phyloP scores from a whole-genome alignment of 2,113 vertebrate genomes.

The Hyaena hyaena region DNA sequence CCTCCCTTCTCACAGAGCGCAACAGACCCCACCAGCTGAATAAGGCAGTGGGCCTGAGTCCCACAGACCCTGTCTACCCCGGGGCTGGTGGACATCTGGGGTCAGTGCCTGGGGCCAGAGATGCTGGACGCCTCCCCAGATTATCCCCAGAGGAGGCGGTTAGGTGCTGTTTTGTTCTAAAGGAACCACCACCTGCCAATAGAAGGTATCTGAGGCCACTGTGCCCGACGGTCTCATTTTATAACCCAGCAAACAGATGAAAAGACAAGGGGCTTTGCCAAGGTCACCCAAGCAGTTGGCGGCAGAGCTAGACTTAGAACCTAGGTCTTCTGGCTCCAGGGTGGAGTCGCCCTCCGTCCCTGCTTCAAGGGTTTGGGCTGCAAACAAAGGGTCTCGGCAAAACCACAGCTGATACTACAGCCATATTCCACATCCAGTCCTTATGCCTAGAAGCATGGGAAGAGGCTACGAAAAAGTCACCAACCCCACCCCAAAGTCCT shows the following conservation, averaged over 20 bases:
- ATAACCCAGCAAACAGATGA: conserved; percentile 22
- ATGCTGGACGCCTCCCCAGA: not conserved
- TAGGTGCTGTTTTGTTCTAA: not conserved
- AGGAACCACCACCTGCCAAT: conserved; percentile 9
- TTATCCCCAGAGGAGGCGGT: not conserved
- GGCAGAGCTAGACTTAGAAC: not conserved
- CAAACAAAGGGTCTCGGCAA: not conserved
- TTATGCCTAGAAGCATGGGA: not conserved
- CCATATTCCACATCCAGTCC: not conserved
- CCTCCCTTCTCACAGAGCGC: not conserved
- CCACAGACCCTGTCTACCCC: not conserved
- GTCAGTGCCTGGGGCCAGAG: not conserved
- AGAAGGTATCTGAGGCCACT: not conserved
- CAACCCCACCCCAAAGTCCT: not conserved
- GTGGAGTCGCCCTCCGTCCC: not conserved
- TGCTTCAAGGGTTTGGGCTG: not conserved
- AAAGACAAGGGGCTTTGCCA: conserved; percentile 27
- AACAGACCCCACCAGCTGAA: not conserved
- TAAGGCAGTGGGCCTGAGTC: not conserved
- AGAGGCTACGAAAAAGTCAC: not conserved
- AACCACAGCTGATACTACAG: not conserved
- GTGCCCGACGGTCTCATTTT: conserved; percentile 18
- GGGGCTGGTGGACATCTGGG: not conserved
- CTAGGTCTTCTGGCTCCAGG: not conserved
- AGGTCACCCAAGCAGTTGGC: conserved; percentile 29